These are phyloP conservation scores for Sterna hirundo DNA, from an alignment of 2,113 vertebrate genomes.

Conservation along the genomic window DNA sequence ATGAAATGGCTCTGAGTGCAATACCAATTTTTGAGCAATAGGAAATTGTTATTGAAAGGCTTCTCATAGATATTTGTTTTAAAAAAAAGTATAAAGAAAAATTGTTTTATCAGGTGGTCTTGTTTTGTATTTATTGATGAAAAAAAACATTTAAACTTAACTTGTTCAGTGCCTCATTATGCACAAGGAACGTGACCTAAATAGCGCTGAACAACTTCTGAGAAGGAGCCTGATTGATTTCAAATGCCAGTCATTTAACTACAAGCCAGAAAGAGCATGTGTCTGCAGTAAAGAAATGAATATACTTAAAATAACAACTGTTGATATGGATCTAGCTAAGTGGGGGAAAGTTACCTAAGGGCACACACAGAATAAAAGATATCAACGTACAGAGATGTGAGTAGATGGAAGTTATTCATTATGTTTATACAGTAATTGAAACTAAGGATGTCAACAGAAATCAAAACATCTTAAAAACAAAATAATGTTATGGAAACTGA, in stretches of 20 bases:
- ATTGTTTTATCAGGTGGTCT: neutral
- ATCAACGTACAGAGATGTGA: neutral
- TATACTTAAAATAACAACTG: neutral
- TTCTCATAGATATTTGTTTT: neutral
- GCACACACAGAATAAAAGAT: neutral
- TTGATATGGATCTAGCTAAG: neutral
- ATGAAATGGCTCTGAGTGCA: neutral
- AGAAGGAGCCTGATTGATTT: constrained; percentile 2
- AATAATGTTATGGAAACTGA: neutral
- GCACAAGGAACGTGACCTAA: neutral
- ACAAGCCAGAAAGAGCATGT: neutral
- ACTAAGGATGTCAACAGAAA: neutral
- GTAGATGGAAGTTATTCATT: neutral
- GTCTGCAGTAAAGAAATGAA: neutral
- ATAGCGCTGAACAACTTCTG: neutral
- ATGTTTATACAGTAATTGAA: neutral
- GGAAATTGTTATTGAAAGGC: neutral
- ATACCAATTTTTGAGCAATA: neutral
- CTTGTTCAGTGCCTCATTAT: neutral
- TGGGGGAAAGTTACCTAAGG: neutral
- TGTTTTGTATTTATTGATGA: neutral
- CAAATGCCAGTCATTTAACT: neutral
- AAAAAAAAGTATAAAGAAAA: neutral
- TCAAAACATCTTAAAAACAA: neutral
- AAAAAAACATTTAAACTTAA: neutral